Conservation (phyloP, 2,797 vertebrate species). For the Staurois parvus region DNA sequence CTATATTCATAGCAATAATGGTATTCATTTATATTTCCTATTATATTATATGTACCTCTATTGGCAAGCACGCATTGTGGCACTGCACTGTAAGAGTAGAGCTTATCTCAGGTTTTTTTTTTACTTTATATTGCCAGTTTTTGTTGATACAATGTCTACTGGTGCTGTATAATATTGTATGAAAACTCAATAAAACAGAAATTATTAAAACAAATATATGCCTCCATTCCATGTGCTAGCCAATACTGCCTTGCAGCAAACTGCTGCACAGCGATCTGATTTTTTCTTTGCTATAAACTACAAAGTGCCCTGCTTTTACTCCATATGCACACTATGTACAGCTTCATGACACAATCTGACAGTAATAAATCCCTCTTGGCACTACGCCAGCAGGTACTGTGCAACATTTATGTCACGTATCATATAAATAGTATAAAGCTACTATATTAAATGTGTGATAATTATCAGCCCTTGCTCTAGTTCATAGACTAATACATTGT, state of each 20-base stretch:
- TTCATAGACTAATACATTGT: neutral
- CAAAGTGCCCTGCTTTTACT: neutral
- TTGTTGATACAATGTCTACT: too few relatives aligned
- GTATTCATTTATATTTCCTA: too few relatives aligned
- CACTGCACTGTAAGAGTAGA: too few relatives aligned
- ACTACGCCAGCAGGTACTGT: neutral
- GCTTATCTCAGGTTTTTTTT: too few relatives aligned
- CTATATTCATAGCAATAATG: too few relatives aligned
- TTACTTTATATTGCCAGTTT: too few relatives aligned
- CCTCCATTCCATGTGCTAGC: neutral
- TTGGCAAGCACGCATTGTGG: too few relatives aligned
- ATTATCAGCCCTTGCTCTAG: neutral
- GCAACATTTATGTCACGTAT: neutral
- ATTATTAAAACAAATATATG: too few relatives aligned
- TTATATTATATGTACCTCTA: too few relatives aligned
- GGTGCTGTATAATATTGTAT: too few relatives aligned
- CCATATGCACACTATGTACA: neutral
- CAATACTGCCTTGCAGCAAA: neutral
- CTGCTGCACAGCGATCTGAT: neutral
- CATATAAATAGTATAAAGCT: constrained; percentile 12
- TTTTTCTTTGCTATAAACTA: neutral
- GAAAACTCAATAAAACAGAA: too few relatives aligned
- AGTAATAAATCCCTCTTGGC: neutral
- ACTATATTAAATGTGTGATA: neutral
- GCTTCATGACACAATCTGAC: neutral